These are phyloP conservation scores for Okamejei kenojei DNA, from an alignment of 2,797 vertebrate species.

Conservation along the genomic window DNA sequence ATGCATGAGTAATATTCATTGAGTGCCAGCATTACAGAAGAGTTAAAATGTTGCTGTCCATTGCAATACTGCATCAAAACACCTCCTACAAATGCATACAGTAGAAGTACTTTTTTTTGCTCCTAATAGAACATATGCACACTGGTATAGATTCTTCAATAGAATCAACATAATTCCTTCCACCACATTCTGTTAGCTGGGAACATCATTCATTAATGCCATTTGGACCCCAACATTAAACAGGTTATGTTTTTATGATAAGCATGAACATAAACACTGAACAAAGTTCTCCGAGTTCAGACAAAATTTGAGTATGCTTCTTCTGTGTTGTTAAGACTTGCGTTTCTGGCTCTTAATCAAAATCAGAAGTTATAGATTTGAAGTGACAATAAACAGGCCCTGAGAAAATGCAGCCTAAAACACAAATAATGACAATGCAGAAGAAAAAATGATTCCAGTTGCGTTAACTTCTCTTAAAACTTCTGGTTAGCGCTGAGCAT, in stretches of 20 bases:
- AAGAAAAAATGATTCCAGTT: conserved; percentile 36
- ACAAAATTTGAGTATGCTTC: conserved; percentile 33
- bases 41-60: conserved; percentile 56
- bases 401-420: conserved; percentile 38
- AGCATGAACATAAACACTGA: conserved; percentile 14
- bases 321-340: conserved; percentile 29
- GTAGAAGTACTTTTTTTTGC: conserved; percentile 70
- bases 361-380: conserved; percentile 35
- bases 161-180: conserved; percentile 91
- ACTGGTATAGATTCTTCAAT: conserved; percentile 79
- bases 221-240: conserved; percentile 57
- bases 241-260: conserved; percentile 46
- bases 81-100: conserved; percentile 56
- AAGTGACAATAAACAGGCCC: conserved; percentile 37
- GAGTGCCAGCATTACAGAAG: conserved; percentile 63
- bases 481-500: conserved; percentile 38
- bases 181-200: conserved; percentile 67
- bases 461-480: conserved; percentile 31
- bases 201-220: conserved; percentile 50
- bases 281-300: conserved; percentile 23
- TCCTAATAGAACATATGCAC: conserved; percentile 76
- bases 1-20: conserved; percentile 60
- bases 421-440: conserved; percentile 15
- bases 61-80: conserved; percentile 56
- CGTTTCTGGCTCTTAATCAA: conserved; percentile 38